A percentile compares a stretch with the other conserved stretches of the same genome.
Evolutionary conservation across 2,888 invertebrate genomes (phyloP).

Genomic region (Heliconius charithonia): DNA sequence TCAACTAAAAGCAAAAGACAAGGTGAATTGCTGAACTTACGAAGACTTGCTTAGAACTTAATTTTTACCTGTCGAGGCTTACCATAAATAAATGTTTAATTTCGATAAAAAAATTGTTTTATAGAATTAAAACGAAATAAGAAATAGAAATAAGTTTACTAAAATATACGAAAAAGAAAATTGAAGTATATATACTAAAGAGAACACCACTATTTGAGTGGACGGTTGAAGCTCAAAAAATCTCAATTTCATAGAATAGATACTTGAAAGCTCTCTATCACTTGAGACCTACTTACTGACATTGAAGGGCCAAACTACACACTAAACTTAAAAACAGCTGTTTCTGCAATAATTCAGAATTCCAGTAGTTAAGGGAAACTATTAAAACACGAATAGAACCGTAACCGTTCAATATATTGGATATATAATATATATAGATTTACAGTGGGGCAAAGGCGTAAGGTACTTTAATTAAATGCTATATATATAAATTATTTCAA

Average conservation of each 20-base stretch:
- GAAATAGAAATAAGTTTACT: background rate
- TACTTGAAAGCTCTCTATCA: background rate
- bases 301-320: background rate
- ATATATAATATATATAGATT: no score
- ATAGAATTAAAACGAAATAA: no score
- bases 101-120: background rate
- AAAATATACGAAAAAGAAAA: background rate
- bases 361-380: background rate
- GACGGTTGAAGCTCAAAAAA: background rate
- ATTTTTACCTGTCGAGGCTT: no score
- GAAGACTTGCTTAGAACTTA: no score
- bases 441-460: background rate
- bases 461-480: background rate
- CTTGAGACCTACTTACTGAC: background rate
- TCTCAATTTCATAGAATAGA: background rate
- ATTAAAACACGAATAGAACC: background rate
- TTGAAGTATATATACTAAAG: background rate
- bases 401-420: no score
- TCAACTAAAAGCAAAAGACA: background rate
- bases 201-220: no score
- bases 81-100: background rate
- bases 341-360: background rate
- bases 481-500: background rate
- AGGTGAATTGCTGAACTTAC: no score
- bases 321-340: slow-evolving; percentile 6